These are phyloP conservation scores for Adelphocoris suturalis DNA, from an alignment of 2,888 invertebrate genomes.

Conservation along the genomic window DNA sequence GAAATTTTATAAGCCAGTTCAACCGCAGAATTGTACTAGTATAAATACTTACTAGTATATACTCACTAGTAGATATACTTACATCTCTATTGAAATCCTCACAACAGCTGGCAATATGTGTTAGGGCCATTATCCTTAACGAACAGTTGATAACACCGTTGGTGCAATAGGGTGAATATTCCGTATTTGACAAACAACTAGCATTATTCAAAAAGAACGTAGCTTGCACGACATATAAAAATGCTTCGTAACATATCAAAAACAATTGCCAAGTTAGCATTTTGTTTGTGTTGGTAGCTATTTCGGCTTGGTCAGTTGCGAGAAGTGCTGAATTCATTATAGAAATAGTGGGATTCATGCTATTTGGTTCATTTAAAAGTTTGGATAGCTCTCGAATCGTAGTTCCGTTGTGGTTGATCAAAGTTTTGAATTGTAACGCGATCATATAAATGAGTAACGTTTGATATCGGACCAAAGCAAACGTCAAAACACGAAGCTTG, in stretches of 20 bases:
- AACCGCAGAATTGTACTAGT: too few species aligned
- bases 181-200: neutral
- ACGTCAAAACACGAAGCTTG: neutral
- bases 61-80: too few species aligned
- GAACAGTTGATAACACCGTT: neutral
- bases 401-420: neutral
- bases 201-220: neutral
- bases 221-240: neutral
- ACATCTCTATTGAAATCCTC: neutral
- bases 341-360: neutral
- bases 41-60: too few species aligned
- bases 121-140: neutral
- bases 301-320: neutral
- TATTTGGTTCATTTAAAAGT: neutral
- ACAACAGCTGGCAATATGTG: neutral
- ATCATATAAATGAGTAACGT: neutral
- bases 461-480: neutral
- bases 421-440: neutral
- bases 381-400: neutral
- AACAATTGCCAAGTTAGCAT: slow-evolving; percentile 6
- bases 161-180: neutral
- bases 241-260: neutral
- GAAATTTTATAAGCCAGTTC: too few species aligned
- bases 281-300: neutral
- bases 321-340: neutral